Evolutionary conservation across 2,888 invertebrate species (phyloP).

Genomic region (Lordiphosa fenestrarum): DNA sequence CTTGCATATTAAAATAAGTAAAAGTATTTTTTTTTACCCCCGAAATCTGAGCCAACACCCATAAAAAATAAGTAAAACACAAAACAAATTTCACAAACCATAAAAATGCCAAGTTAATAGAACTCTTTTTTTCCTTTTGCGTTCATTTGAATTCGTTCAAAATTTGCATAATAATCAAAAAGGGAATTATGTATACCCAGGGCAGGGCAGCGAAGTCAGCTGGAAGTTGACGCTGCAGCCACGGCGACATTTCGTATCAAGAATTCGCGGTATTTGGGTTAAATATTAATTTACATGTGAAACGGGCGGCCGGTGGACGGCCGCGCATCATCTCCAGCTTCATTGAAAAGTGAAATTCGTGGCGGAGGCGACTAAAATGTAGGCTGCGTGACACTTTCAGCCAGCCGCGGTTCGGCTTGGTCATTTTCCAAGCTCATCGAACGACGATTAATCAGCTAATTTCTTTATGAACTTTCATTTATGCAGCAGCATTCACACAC

Average conservation of each 20-base stretch:
- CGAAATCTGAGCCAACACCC: conserved; percentile 18
- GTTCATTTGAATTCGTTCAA: conserved; percentile 55
- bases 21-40: conserved; percentile 22
- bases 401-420: conserved; percentile 40
- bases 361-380: conserved; percentile 55
- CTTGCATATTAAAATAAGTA: conserved; percentile 34
- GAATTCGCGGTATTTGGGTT: conserved; percentile 77
- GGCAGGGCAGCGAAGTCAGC: conserved; percentile 15
- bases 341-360: conserved; percentile 74
- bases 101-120: conserved; percentile 51
- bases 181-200: conserved; percentile 28
- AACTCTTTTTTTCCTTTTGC: conserved; percentile 45
- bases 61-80: conserved; percentile 19
- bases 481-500: conserved; percentile 62
- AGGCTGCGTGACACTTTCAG: conserved; percentile 75
- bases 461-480: conserved; percentile 76
- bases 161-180: conserved; percentile 66
- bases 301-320: conserved; percentile 39
- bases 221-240: conserved; percentile 27
- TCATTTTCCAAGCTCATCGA: conserved; percentile 75
- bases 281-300: conserved; percentile 77
- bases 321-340: conserved; percentile 44
- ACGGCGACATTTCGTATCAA: conserved; percentile 54
- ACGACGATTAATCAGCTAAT: conserved; percentile 74
- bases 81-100: conserved; percentile 58